Percentiles rank a stretch among this genome's conserved stretches.
Conservation (phyloP, 2,113 vertebrate genomes). For the Addax nasomaculatus region DNA sequence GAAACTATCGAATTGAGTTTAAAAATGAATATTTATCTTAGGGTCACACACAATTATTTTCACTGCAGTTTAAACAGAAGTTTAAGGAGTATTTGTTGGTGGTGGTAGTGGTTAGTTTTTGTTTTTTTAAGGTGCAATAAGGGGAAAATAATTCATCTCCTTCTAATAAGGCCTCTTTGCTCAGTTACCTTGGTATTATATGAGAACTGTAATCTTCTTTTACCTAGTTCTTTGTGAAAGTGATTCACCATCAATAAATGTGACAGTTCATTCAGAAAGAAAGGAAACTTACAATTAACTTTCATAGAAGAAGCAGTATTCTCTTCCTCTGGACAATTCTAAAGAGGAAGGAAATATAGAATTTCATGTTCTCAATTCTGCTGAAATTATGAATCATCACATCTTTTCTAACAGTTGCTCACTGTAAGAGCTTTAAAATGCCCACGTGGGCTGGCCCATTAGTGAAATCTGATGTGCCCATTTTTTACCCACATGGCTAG, state of each 20-base stretch:
- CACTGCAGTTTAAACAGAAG: background rate
- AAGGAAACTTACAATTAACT: conserved; percentile 38
- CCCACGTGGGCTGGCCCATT: background rate
- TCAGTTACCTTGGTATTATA: background rate
- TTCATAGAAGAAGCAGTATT: conserved; percentile 49
- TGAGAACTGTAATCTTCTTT: background rate
- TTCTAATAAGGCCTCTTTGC: background rate
- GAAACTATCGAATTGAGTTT: background rate
- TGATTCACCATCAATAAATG: background rate
- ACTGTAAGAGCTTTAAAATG: background rate
- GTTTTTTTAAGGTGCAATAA: background rate
- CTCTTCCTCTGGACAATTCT: conserved; percentile 40
- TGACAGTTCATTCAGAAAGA: conserved; percentile 31
- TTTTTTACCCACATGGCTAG: background rate
- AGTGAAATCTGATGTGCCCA: background rate
- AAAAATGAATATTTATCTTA: background rate
- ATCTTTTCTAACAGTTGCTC: conserved; percentile 11
- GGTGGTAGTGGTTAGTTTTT: background rate
- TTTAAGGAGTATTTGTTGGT: background rate
- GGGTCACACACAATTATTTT: background rate
- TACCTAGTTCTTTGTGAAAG: background rate
- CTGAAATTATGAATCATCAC: conserved; percentile 60
- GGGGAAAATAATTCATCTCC: background rate
- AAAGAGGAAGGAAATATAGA: conserved; percentile 62
- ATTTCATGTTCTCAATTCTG: conserved; percentile 47